phyloP scores from a whole-genome alignment of 23 tunicate genomes.

The Styela plicata region DNA sequence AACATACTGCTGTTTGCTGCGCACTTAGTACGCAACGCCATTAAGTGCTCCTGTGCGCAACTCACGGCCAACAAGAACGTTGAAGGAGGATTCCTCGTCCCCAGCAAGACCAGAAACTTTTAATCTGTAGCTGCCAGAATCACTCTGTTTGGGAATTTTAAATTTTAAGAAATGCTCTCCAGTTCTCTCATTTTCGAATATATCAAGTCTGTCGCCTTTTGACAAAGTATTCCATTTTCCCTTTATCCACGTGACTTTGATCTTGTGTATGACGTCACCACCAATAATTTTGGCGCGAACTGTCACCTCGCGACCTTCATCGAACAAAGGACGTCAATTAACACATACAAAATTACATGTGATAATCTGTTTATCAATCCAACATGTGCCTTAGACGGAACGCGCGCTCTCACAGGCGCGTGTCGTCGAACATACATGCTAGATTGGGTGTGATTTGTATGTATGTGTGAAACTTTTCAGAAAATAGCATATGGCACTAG shows the following conservation, averaged over 20 bases:
- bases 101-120: conserved; percentile 75
- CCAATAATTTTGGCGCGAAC: conserved; percentile 57
- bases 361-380: too few species aligned
- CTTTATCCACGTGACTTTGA: conserved; percentile 92
- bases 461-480: too few species aligned
- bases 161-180: conserved; percentile 81
- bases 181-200: conserved; percentile 68
- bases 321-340: background rate
- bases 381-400: too few species aligned
- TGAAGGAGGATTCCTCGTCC: conserved; percentile 82
- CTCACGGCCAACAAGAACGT: conserved; percentile 89
- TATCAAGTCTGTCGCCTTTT: conserved; percentile 93
- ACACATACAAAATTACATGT: too few species aligned
- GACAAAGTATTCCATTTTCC: conserved; percentile 98
- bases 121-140: conserved; percentile 75
- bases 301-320: conserved; percentile 53
- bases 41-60: background rate
- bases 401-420: too few species aligned
- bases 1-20: background rate
- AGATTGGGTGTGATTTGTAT: background rate
- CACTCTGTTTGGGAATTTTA: conserved; percentile 71
- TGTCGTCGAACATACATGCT: background rate
- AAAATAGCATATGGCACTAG: too few species aligned
- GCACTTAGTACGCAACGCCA: background rate
- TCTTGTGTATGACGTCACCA: conserved; percentile 58